Evolutionary conservation across 2,888 invertebrate genomes (phyloP), one percentile per base, ranked within the genome.

Genomic region (Dryomyza anilis): DNA sequence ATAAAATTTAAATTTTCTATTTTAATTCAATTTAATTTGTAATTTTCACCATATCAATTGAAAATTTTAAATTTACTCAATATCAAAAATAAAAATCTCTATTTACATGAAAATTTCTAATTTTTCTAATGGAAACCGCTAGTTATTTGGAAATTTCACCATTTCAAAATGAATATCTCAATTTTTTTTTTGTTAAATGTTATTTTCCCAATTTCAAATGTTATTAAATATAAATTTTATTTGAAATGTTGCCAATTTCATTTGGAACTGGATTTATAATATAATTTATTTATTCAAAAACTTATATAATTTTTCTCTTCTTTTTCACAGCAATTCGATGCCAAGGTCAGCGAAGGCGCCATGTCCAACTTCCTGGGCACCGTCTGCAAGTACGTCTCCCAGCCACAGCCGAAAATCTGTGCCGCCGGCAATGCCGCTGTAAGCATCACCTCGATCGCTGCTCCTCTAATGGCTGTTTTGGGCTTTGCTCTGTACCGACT

Each of bases 321-420:
- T 29, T 16, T 50, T 60, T 83, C 80, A 0, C 84, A 88, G 85
- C 85, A 86, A 83, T 88, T 84, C 81, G 86, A 88, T 72, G 83
- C 85, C 70, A 84, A 84, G 1, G 80, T 84, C 2, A 88, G 86
- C 65, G 84, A 86, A 1, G 82, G 85, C 39, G 87, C 90, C 0
- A 81, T 87, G 73, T 80, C 78, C 2, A 85, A 89, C 74, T 86
- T 91, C 65, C 85, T 86, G 55, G 78, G 82, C 1, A 87, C 87
- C 0, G 80, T 89, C 2, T 90, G 90, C 78, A 82, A 85, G 67
- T 77, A 74, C 30, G 74, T 83, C 27, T 68, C 73, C 3, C 75
- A 74, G 29, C 82, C 82, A 23, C 73, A 78, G 64, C 83, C 82
- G 1, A 77, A 74, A 46, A 72, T 75, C 65, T 81, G 81, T 46